A percentile compares a stretch with the other conserved stretches of the same genome.
These are phyloP conservation scores for Synanthedon vespiformis DNA, from an alignment of 2,888 invertebrate species.

Conservation along the genomic window DNA sequence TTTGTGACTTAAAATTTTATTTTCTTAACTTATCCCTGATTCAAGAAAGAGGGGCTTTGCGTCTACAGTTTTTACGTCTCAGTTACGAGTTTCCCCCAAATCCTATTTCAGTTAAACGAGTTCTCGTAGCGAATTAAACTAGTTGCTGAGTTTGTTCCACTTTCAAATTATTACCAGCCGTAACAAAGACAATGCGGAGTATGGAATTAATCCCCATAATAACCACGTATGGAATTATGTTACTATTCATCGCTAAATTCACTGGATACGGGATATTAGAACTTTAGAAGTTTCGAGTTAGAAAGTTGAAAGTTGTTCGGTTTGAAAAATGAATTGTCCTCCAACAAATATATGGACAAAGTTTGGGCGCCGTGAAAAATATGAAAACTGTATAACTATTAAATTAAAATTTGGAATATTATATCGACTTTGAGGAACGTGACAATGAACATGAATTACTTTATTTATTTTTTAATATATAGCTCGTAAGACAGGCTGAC, in stretches of 20 bases:
- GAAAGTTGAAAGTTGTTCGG: constrained; percentile 30
- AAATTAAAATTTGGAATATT: no score
- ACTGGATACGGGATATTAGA: constrained; percentile 47
- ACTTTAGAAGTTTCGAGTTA: constrained; percentile 50
- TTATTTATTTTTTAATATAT: no score
- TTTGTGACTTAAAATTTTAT: no score
- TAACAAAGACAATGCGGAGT: neutral
- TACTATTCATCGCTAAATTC: neutral
- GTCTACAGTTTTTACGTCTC: neutral
- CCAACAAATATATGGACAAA: constrained; percentile 44
- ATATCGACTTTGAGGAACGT: no score
- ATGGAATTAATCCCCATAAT: neutral
- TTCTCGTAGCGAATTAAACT: neutral
- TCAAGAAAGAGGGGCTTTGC: no score
- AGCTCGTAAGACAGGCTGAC: no score
- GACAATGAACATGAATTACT: no score
- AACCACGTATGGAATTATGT: neutral
- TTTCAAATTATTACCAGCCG: neutral
- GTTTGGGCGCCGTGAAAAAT: constrained; percentile 40
- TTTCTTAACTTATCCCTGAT: no score
- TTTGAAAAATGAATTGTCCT: constrained; percentile 68
- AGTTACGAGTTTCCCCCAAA: neutral
- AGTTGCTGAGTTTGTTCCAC: neutral
- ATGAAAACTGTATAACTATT: constrained; percentile 14
- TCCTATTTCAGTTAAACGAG: neutral